These are phyloP conservation scores for Acromyrmex echinatior DNA, from an alignment of 1,140 invertebrate species.

Conservation along the genomic window DNA sequence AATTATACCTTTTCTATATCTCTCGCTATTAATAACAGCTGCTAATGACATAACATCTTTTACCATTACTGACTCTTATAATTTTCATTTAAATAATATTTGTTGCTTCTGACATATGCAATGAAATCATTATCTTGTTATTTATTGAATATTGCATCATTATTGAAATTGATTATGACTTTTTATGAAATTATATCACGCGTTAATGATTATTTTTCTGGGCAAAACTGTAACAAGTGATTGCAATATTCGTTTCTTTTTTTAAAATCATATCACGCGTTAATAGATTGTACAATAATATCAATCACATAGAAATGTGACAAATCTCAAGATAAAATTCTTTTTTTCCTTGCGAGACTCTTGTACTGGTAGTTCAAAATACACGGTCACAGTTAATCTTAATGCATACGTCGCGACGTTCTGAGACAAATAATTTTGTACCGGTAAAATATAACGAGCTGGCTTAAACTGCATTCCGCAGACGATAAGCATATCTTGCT, in stretches of 20 bases:
- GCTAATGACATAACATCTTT: neutral
- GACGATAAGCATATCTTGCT: constrained; percentile 77
- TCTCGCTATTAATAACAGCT: neutral
- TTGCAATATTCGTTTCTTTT: neutral
- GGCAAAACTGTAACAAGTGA: neutral
- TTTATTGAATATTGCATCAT: neutral
- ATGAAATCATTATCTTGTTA: neutral
- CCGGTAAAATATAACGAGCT: constrained; percentile 56
- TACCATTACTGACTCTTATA: neutral
- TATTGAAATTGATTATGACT: no score
- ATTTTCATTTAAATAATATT: neutral
- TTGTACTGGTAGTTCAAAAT: constrained; percentile 1
- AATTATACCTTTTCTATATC: neutral
- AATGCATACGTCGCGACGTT: constrained; percentile 5
- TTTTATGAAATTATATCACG: no score
- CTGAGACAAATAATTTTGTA: constrained; percentile 52
- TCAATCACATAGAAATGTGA: neutral
- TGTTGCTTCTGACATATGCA: neutral
- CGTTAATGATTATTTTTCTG: neutral
- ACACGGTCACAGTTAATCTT: constrained; percentile 44
- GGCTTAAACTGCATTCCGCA: constrained; percentile 69
- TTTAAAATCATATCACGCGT: neutral
- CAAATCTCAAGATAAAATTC: neutral
- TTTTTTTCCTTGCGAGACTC: neutral
- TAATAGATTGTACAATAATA: neutral